phyloP scores from a whole-genome alignment of 1,140 invertebrate genomes.

The Trinorchestia longiramus region DNA sequence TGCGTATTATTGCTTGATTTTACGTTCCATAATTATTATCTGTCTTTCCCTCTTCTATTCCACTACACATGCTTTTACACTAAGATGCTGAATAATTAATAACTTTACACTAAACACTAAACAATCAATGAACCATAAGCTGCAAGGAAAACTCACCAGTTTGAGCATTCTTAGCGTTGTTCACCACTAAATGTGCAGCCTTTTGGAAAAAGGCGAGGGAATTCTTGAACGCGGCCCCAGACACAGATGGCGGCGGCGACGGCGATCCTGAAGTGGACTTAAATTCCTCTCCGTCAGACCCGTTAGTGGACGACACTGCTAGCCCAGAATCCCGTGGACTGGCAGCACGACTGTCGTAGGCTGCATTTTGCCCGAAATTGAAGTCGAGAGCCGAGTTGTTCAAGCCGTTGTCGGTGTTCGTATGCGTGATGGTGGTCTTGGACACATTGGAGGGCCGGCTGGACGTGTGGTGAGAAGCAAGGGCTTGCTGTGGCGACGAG shows the following conservation, averaged over 20 bases:
- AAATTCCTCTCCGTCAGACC: constrained; percentile 62
- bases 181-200: constrained; percentile 63
- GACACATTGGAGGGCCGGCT: neutral
- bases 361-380: neutral
- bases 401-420: neutral
- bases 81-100: neutral
- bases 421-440: neutral
- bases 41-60: neutral
- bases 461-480: neutral
- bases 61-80: neutral
- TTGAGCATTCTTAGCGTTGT: constrained; percentile 56
- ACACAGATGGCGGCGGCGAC: neutral
- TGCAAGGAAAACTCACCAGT: constrained; percentile 46
- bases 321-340: constrained; percentile 64
- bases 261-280: constrained; percentile 56
- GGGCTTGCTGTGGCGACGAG: neutral
- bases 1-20: too few species aligned
- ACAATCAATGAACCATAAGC: neutral
- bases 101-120: too few species aligned
- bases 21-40: neutral
- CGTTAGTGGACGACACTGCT: constrained; percentile 58
- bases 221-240: constrained; percentile 62
- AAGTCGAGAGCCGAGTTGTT: neutral
- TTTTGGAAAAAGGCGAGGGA: constrained; percentile 65
- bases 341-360: constrained; percentile 59